Conservation (phyloP, 2,113 vertebrate species). For the Gambusia affinis region DNA sequence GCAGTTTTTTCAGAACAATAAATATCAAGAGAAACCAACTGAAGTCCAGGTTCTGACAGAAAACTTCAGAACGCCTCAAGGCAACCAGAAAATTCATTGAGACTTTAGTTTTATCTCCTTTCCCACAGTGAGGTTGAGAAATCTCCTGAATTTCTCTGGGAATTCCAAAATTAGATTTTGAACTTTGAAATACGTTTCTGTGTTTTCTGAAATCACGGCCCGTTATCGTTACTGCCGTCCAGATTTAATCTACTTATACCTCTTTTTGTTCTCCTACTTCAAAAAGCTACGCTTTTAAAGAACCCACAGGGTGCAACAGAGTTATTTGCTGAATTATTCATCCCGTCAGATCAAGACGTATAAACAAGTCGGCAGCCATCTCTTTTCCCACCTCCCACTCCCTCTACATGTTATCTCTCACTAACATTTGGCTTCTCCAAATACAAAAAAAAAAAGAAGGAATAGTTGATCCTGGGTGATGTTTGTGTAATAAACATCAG, state of each 20-base stretch:
- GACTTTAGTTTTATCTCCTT: neutral
- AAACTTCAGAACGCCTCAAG: neutral
- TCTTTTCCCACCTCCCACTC: slow-evolving; percentile 46
- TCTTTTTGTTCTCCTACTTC: neutral
- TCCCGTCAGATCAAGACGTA: slow-evolving; percentile 65
- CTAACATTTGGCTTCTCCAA: slow-evolving; percentile 63
- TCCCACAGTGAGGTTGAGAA: slow-evolving; percentile 30
- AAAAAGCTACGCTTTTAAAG: slow-evolving; percentile 61
- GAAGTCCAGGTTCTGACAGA: slow-evolving; percentile 1
- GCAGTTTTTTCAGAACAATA: neutral
- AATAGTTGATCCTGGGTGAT: slow-evolving; percentile 64
- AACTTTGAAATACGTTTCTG: slow-evolving; percentile 56
- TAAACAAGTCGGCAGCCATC: slow-evolving; percentile 61
- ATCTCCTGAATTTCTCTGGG: slow-evolving; percentile 21
- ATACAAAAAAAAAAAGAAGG: slow-evolving; percentile 22
- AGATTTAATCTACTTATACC: slow-evolving; percentile 3
- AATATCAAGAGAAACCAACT: slow-evolving; percentile 1
- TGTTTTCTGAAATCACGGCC: slow-evolving; percentile 19
- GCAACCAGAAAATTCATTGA: slow-evolving; percentile 15
- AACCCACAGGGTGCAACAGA: slow-evolving; percentile 41
- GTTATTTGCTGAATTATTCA: slow-evolving; percentile 74
- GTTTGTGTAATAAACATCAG: slow-evolving; percentile 69
- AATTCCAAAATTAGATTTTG: slow-evolving; percentile 37
- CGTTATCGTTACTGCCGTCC: slow-evolving; percentile 13
- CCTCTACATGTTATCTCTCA: slow-evolving; percentile 65